Conservation (phyloP, 2,888 invertebrate genomes). For the Acrobasis consociella region DNA sequence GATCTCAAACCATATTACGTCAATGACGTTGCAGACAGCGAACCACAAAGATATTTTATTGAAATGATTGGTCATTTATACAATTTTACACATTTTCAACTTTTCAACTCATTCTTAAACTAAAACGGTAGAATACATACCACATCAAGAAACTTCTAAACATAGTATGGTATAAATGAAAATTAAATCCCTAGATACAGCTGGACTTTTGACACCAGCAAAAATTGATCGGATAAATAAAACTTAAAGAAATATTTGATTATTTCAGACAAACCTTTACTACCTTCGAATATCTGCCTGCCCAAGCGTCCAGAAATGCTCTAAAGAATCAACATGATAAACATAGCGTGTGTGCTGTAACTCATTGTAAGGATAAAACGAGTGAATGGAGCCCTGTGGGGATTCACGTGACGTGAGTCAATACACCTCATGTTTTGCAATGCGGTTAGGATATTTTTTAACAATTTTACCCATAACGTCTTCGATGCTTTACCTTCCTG, state of each 20-base stretch:
- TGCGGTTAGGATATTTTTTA: constrained; percentile 16
- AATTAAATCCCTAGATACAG: no score
- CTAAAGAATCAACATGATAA: not conserved
- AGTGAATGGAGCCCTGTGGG: constrained; percentile 19
- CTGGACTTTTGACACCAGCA: no score
- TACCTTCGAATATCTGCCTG: not conserved
- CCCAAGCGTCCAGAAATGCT: not conserved
- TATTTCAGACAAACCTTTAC: not conserved
- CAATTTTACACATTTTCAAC: not conserved
- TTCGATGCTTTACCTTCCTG: constrained; percentile 10
- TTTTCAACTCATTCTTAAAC: not conserved
- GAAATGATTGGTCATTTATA: not conserved
- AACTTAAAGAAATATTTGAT: not conserved
- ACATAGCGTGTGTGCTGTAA: not conserved
- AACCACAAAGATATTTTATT: not conserved
- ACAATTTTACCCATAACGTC: not conserved
- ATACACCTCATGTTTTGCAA: constrained; percentile 6
- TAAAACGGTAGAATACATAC: no score
- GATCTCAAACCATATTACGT: constrained; percentile 6
- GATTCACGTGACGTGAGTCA: constrained; percentile 17
- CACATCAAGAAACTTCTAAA: no score
- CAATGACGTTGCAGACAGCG: not conserved
- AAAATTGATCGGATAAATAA: no score
- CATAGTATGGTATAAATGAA: no score
- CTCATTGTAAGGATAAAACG: constrained; percentile 18